Conservation (phyloP, 2,113 vertebrate species). For the Limnothrissa miodon region DNA sequence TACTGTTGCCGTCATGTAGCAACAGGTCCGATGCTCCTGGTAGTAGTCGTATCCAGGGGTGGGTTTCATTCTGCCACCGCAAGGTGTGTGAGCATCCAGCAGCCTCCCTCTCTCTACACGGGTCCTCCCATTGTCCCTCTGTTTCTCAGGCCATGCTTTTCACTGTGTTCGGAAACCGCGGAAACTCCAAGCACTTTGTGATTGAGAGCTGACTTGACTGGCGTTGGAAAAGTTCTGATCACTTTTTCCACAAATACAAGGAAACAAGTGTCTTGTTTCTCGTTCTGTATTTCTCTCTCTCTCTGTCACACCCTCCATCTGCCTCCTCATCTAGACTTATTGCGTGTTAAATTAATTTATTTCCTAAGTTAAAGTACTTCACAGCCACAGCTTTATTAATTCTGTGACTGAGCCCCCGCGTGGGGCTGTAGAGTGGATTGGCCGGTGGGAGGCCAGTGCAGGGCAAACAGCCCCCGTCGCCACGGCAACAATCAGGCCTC, state of each 20-base stretch:
- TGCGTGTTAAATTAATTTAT: background rate
- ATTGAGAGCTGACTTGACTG: background rate
- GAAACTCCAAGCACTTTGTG: background rate
- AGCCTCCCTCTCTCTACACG: background rate
- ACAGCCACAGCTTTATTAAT: background rate
- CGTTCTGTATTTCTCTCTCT: background rate
- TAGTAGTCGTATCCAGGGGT: background rate
- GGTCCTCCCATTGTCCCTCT: background rate
- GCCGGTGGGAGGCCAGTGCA: constrained; percentile 42
- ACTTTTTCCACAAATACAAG: constrained; percentile 15
- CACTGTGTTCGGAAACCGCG: background rate
- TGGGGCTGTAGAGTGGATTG: constrained; percentile 32
- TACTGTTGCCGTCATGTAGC: constrained; percentile 12
- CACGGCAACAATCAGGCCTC: constrained; percentile 46
- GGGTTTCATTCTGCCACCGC: background rate
- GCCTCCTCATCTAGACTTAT: background rate
- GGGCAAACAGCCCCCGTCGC: constrained; percentile 51
- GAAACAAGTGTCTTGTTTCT: constrained; percentile 6
- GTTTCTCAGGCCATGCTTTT: background rate
- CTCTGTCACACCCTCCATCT: background rate
- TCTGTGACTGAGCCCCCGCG: constrained; percentile 24
- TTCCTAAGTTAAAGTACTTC: background rate
- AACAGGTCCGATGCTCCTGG: background rate
- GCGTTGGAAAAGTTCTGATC: constrained; percentile 3
- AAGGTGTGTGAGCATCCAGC: background rate